Evolutionary conservation across 2,888 invertebrate genomes (phyloP).

Genomic region (Acholoe squamosa): DNA sequence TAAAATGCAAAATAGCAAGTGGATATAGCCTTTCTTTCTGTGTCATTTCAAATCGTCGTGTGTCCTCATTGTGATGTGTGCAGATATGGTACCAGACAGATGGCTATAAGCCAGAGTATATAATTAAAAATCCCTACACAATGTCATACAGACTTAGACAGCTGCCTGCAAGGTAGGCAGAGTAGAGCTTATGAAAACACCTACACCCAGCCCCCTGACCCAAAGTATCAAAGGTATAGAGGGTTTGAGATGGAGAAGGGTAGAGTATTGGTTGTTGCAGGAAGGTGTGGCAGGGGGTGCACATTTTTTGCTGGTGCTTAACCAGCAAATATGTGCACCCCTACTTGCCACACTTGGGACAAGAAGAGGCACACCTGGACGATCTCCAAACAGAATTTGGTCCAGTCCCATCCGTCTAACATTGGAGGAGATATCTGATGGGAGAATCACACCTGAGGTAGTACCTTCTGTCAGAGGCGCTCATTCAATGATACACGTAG

Average conservation of each 20-base stretch:
- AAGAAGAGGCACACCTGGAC: no score
- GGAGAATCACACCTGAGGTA: not conserved
- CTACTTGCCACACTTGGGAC: no score
- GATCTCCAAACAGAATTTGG: no score
- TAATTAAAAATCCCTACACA: not conserved
- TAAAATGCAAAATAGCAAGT: no score
- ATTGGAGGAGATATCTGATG: not conserved
- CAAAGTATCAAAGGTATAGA: not conserved
- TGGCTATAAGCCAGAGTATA: no score
- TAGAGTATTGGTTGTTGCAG: not conserved
- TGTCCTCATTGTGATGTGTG: no score
- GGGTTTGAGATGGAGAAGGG: not conserved
- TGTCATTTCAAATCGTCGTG: no score
- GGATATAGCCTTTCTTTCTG: no score
- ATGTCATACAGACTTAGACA: slow-evolving; percentile 5
- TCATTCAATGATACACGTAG: not conserved
- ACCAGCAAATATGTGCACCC: not conserved
- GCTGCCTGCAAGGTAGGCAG: not conserved
- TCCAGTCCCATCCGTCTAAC: no score
- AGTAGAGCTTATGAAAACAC: not conserved
- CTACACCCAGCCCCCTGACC: not conserved
- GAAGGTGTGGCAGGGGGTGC: not conserved
- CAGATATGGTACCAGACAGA: no score
- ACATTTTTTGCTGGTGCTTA: not conserved
- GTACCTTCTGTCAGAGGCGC: not conserved